These are phyloP conservation scores for Meloidogyne floridensis DNA, from an alignment of 1,140 invertebrate genomes.

Conservation along the genomic window DNA sequence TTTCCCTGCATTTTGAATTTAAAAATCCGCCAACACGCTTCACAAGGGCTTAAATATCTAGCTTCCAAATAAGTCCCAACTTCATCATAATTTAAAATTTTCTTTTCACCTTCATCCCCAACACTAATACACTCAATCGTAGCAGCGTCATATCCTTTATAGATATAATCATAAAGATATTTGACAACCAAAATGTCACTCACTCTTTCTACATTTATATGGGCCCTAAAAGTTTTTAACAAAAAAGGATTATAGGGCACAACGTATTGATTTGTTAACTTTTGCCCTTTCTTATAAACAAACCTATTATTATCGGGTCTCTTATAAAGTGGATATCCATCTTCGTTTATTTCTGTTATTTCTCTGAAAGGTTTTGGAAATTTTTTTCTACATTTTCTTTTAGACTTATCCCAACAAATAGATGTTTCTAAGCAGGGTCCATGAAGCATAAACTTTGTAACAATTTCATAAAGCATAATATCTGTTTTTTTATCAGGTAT, in stretches of 20 bases:
- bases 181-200: neutral
- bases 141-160: slow-evolving; percentile 12
- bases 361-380: slow-evolving; percentile 11
- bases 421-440: slow-evolving; percentile 3
- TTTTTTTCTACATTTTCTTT: slow-evolving; percentile 9
- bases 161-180: slow-evolving; percentile 13
- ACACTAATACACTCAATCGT: neutral
- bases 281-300: neutral
- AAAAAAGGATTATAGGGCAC: neutral
- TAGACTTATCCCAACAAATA: neutral
- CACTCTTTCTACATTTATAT: neutral
- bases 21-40: slow-evolving; percentile 18
- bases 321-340: slow-evolving; percentile 5
- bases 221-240: slow-evolving; percentile 4
- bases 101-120: too few relatives aligned
- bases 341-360: slow-evolving; percentile 1
- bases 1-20: slow-evolving; percentile 20
- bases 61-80: neutral
- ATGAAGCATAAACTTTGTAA: slow-evolving; percentile 15
- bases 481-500: slow-evolving; percentile 6
- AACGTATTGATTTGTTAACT: slow-evolving; percentile 5
- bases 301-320: neutral
- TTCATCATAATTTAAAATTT: slow-evolving; percentile 7
- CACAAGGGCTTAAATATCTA: slow-evolving; percentile 5
- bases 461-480: slow-evolving; percentile 1